These are phyloP conservation scores for Nannospalax galili DNA, from an alignment of 2,113 vertebrate species.

Conservation along the genomic window DNA sequence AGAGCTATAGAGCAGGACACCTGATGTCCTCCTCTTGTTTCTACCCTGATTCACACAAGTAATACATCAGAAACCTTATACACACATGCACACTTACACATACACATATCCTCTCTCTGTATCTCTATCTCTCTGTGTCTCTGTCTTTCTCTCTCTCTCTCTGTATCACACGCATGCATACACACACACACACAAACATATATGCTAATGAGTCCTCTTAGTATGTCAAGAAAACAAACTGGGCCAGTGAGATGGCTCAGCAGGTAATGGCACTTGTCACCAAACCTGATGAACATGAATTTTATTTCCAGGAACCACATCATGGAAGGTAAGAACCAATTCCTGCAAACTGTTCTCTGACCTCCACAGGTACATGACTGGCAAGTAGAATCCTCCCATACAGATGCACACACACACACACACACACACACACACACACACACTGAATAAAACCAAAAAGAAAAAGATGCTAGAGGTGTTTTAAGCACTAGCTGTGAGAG, in stretches of 20 bases:
- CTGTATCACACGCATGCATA: no score
- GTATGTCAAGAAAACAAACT: conserved; percentile 7
- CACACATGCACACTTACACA: background rate
- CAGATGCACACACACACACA: background rate
- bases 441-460: background rate
- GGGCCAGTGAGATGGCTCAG: background rate
- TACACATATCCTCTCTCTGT: no score
- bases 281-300: background rate
- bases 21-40: background rate
- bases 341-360: background rate
- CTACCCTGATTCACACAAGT: no score
- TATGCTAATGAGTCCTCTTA: background rate
- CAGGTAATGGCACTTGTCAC: background rate
- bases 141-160: no score
- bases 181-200: background rate
- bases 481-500: background rate
- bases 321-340: background rate
- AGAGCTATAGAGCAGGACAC: background rate
- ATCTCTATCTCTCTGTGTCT: no score
- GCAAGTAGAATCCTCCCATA: background rate
- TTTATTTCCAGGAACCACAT: background rate
- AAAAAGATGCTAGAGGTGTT: background rate
- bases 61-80: background rate
- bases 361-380: no score
- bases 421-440: background rate